Evolutionary conservation across 92 coral and sea anemone species (phyloP), one percentile per base, ranked within the genome.

Genomic region (Heteractis magnifica): DNA sequence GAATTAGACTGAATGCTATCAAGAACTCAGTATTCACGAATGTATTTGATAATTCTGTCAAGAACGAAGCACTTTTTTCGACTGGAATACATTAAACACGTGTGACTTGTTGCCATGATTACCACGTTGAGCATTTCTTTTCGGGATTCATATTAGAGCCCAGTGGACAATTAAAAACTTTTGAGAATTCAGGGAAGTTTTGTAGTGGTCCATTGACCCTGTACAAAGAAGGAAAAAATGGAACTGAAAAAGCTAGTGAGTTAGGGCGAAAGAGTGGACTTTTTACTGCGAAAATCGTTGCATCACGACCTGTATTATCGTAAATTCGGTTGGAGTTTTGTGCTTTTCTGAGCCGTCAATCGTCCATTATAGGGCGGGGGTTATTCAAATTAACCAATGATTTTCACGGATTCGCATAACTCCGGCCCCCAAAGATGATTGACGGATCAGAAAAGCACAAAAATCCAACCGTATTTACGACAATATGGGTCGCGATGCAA

Each of bases 81-180:
- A 49, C 5, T 74, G 52, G 52, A 73, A 65, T 53, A 16, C 10
- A 65, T 7, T 65, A 73, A 73, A 41, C 72, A 65, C 20, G 72
- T 49, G 78, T 49, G 78, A 49, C 78, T 15, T 49, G 78, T 49
- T 16, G 15, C 75, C 21, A 68, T 68, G 52, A 70, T 51, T 78
- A 91, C 94, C 94, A 91, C 6, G 87, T 90, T 77, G 87, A 81
- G 55, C 94, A 91, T 76, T 88, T 91, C 83, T 85, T 91, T 65
- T 81, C 83, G 23, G 94, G 94, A 51, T 91, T 91, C 94, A 91
- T 91, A 51, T 26, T 82, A 4, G 94, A 78, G 65, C 92, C 94
- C 65, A 48, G 75, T 8, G 88, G 88, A 86, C 94, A 91, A 3
- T 91, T 88, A 85, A 91, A 91, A 50, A 79, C 94, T 72, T 86